A percentile compares a stretch with the other conserved stretches of the same genome.
phyloP scores from a whole-genome alignment of 2,888 invertebrate genomes.

The Spialia ferax region DNA sequence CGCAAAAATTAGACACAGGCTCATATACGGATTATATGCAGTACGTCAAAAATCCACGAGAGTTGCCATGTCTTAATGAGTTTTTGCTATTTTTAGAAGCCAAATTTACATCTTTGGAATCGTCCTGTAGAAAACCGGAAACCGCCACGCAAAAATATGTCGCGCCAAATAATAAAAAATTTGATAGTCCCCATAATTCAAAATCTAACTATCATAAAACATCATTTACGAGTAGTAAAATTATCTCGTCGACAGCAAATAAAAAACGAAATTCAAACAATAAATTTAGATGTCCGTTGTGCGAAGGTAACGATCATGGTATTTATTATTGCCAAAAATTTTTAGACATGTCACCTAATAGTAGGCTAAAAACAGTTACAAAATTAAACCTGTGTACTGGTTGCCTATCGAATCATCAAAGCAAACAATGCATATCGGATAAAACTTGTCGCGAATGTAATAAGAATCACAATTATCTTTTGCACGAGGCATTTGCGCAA shows the following conservation, averaged over 20 bases:
- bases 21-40: slow-evolving; percentile 2
- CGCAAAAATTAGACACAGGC: slow-evolving; percentile 9
- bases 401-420: neutral
- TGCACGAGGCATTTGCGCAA: neutral
- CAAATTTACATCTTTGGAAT: slow-evolving; percentile 39
- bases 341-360: neutral
- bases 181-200: neutral
- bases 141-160: too few relatives aligned
- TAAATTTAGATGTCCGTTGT: slow-evolving; percentile 5
- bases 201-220: slow-evolving; percentile 7
- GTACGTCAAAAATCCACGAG: slow-evolving; percentile 19
- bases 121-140: slow-evolving; percentile 14
- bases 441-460: neutral
- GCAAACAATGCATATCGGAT: neutral
- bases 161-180: neutral
- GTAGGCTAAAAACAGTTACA: neutral
- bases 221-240: slow-evolving; percentile 5
- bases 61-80: slow-evolving; percentile 24
- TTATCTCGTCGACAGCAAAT: neutral
- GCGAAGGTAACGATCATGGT: slow-evolving; percentile 2
- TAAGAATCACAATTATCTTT: neutral
- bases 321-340: slow-evolving; percentile 15
- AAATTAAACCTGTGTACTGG: neutral
- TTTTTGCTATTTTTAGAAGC: slow-evolving; percentile 39
- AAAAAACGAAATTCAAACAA: neutral